Evolutionary conservation across 1,140 invertebrate genomes (phyloP), one percentile per base, ranked within the genome.

Genomic region (Listronotus oregonensis): DNA sequence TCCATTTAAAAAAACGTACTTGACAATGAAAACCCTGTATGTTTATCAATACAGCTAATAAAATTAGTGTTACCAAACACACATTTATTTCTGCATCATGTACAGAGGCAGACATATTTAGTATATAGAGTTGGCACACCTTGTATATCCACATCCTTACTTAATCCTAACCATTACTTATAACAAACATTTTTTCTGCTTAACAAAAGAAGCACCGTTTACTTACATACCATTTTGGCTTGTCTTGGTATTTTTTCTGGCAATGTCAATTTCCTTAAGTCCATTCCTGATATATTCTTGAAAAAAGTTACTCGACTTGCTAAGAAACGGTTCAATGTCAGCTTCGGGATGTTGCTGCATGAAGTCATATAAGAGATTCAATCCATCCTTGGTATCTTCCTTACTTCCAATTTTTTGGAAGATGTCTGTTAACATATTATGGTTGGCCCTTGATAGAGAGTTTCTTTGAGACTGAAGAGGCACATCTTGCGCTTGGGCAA

Each of bases 391-490:
- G 2, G 91, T 92, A 67, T 92, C 90, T 69, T 95, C 90, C 77
- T 93, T 94, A 12, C 88, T 91, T 18, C 93, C 94, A 71, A 97
- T 96, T 72, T 96, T 90, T 77, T 92, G 93, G 72, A 97, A 94
- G 73, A 97, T 97, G 71, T 93, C 89, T 0, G 91, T 90, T 54
- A 97, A 80, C 70, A 91, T 87, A 61, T 95, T 93, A 74, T 95
- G 92, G 6, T 89, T 88, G 21, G 84, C 83, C 70, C 91, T 87
- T 1, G 90, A 88, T 42, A 93, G 71, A 40, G 84, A 79, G 68
- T 83, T 83, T 62, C 80, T 70, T 76, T 78, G 68, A 67, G 82
- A 83, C 68, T 80, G 76, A 67, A 75, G 73, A 6, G 81, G 77
- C 7, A 78, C 71, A 42, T 79, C 74, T 69, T 80, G 80, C 6